Evolutionary conservation across 1,140 invertebrate genomes (phyloP), one percentile per base, ranked within the genome.

Genomic region (Tetranychus urticae): DNA sequence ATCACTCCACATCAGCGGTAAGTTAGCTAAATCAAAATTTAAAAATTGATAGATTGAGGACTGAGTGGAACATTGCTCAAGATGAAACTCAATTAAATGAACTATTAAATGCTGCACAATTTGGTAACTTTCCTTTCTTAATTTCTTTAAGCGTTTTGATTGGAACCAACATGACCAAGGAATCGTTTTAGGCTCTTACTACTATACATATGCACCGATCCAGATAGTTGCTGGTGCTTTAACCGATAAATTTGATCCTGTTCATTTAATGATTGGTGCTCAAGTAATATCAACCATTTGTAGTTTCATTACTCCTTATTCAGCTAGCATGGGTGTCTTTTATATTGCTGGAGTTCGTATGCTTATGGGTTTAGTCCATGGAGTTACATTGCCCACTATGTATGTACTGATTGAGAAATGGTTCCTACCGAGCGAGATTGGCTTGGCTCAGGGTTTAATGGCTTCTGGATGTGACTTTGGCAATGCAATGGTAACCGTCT

Each of bases 151-250:
- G 10, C 39, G 10, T 10, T 42, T 42, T 42, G 39, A 42, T 42
- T 42, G 39, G 39, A 10, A 42, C 1, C 39, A 42, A 42, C 5
- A 42, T 42, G 39, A 42, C 39, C 68, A 67, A 58, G 63, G 63
- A 12, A 37, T 86, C 61, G 83, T 89, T 64, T 74, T 89, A 50
- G 82, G 82, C 36, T 80, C 84, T 13, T 90, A 89, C 69, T 89
- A 88, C 70, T 86, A 83, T 80, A 86, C 87, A 3, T 89, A 88
- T 68, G 77, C 88, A 56, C 71, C 85, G 0, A 84, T 83, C 0
- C 82, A 91, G 72, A 75, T 90, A 56, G 85, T 88, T 1, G 85
- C 84, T 47, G 86, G 82, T 1, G 76, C 82, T 60, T 71, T 88
- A 57, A 80, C 85, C 0, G 86, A 88, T 72, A 70, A 80, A 39